Evolutionary conservation across 1,140 invertebrate genomes (phyloP).

Genomic region (Pseudomyrmex dendroicus): DNA sequence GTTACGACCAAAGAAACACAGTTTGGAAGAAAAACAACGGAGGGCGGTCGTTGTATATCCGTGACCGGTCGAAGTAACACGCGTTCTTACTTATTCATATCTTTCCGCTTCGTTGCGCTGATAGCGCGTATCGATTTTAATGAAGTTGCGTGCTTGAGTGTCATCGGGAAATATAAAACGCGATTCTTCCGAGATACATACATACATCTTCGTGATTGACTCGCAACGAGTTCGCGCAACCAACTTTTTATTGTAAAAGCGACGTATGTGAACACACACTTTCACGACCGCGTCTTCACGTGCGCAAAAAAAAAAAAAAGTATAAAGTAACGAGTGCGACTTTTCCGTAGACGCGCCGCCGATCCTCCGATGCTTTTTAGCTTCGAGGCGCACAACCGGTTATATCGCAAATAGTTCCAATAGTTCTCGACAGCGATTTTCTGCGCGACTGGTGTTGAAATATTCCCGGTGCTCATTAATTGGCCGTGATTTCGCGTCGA

Average conservation of each 20-base stretch:
- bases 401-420: conserved; percentile 8
- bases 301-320: conserved; percentile 30
- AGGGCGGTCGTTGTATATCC: not conserved
- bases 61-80: conserved; percentile 22
- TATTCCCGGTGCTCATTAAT: conserved; percentile 17
- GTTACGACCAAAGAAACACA: conserved; percentile 6
- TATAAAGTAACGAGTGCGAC: conserved; percentile 22
- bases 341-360: not conserved
- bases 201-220: conserved; percentile 40
- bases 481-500: conserved; percentile 13
- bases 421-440: conserved; percentile 21
- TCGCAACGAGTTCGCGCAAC: conserved; percentile 7
- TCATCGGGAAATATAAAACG: conserved; percentile 37
- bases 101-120: conserved; percentile 26
- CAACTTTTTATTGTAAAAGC: conserved; percentile 58
- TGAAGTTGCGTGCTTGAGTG: conserved; percentile 23
- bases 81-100: conserved; percentile 51
- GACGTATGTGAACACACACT: conserved; percentile 8
- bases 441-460: conserved; percentile 6
- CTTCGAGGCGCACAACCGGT: not conserved
- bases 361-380: not conserved
- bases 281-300: conserved; percentile 14
- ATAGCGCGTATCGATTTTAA: conserved; percentile 51
- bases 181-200: not conserved
- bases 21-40: not conserved